These are phyloP conservation scores for Amphiprion percula DNA, from an alignment of 2,113 vertebrate genomes.

Conservation along the genomic window DNA sequence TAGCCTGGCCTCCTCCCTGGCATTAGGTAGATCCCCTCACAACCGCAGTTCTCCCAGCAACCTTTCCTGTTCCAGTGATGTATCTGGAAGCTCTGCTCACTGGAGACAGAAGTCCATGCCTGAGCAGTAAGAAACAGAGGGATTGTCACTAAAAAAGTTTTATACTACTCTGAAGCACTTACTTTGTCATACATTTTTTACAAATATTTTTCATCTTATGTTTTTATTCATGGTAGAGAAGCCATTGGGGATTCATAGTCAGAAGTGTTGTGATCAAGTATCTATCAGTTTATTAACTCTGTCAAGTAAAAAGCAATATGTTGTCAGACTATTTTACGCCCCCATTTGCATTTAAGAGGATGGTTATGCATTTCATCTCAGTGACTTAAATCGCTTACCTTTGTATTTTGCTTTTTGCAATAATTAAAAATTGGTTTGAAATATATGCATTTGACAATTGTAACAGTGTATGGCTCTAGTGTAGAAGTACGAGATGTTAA, in stretches of 20 bases:
- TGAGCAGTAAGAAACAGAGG: conserved; percentile 90
- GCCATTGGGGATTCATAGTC: not conserved
- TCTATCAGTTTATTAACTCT: conserved; percentile 13
- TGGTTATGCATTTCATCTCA: conserved; percentile 3
- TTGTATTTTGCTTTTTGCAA: not conserved
- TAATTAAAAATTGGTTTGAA: conserved; percentile 3
- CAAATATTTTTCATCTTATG: not conserved
- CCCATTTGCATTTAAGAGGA: not conserved
- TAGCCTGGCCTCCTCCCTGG: conserved; percentile 92
- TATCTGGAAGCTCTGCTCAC: conserved; percentile 92
- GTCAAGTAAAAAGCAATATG: not conserved
- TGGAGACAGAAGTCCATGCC: conserved; percentile 98
- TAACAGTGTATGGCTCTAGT: conserved; percentile 12
- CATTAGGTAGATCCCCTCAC: conserved; percentile 91
- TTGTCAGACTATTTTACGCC: not conserved
- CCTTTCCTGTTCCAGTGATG: conserved; percentile 94
- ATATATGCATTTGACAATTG: conserved; percentile 18
- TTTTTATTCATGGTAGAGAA: not conserved
- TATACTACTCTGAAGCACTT: not conserved
- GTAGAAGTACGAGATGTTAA: conserved; percentile 7
- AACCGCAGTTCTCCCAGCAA: conserved; percentile 97
- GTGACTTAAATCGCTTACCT: not conserved
- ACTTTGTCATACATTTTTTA: not conserved
- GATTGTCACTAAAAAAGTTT: not conserved
- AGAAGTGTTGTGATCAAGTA: not conserved